Conservation (phyloP, 1,140 invertebrate genomes). For the Trichogramma pretiosum region DNA sequence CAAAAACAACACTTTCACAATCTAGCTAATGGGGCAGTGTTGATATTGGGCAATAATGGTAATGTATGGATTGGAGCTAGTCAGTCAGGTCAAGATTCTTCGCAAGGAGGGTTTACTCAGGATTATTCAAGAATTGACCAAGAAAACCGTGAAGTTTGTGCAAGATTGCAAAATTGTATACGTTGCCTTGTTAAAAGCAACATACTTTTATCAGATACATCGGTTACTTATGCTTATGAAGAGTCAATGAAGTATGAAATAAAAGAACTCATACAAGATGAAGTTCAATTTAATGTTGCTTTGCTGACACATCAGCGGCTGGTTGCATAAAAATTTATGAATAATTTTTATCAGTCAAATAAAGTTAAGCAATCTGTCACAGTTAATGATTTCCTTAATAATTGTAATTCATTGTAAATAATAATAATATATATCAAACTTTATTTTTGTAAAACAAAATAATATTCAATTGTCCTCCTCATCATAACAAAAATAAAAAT, state of each 20-base stretch:
- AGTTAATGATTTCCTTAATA: too few relatives aligned
- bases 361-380: too few relatives aligned
- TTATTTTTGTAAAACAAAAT: too few relatives aligned
- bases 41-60: conserved; percentile 95
- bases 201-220: conserved; percentile 87
- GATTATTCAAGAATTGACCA: conserved; percentile 65
- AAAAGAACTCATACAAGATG: conserved; percentile 70
- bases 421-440: too few relatives aligned
- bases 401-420: too few relatives aligned
- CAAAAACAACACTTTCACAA: conserved; percentile 96
- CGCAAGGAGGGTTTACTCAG: conserved; percentile 70
- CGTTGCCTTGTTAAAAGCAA: conserved; percentile 73
- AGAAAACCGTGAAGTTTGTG: conserved; percentile 72
- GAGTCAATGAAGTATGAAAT: conserved; percentile 76
- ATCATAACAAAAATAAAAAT: too few relatives aligned
- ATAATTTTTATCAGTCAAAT: too few relatives aligned
- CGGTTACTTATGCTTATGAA: conserved; percentile 84
- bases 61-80: conserved; percentile 89
- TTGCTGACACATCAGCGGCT: conserved; percentile 60
- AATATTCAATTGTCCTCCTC: too few relatives aligned
- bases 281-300: conserved; percentile 71
- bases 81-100: conserved; percentile 52
- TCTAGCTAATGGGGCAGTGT: conserved; percentile 76
- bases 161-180: conserved; percentile 83
- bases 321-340: too few relatives aligned